A percentile compares a stretch with the other conserved stretches of the same genome.
Evolutionary conservation across 2,888 invertebrate species (phyloP).

Genomic region (Seira musarum): DNA sequence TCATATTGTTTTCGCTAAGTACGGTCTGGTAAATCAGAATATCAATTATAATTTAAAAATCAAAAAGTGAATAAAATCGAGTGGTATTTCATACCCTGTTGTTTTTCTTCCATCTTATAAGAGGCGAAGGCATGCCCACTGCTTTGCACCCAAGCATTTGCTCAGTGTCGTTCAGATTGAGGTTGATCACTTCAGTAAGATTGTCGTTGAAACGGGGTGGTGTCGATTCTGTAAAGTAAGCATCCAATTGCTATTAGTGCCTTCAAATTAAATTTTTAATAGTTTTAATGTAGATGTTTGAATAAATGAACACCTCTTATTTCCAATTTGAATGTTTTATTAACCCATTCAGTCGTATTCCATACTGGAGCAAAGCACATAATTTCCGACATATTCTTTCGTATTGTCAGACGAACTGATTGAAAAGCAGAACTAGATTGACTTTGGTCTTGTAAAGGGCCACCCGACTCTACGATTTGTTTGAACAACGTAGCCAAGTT

Average conservation of each 20-base stretch:
- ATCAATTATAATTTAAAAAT: no score
- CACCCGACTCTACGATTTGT: slow-evolving; percentile 16
- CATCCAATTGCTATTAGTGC: no score
- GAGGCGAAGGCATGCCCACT: slow-evolving; percentile 54
- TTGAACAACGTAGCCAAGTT: no score
- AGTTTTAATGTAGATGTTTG: neutral
- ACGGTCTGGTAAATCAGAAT: slow-evolving; percentile 46
- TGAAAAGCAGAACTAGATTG: slow-evolving; percentile 35
- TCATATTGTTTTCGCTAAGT: slow-evolving; percentile 52
- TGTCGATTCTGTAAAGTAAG: slow-evolving; percentile 59
- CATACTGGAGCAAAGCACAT: slow-evolving; percentile 68
- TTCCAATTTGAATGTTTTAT: slow-evolving; percentile 45
- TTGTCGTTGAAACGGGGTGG: slow-evolving; percentile 62
- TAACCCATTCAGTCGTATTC: slow-evolving; percentile 65
- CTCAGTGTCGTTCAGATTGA: slow-evolving; percentile 64
- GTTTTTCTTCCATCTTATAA: slow-evolving; percentile 67
- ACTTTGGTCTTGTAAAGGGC: slow-evolving; percentile 30
- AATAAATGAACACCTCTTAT: slow-evolving; percentile 32
- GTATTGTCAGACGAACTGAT: slow-evolving; percentile 31
- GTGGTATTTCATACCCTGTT: slow-evolving; percentile 57
- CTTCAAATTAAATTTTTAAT: neutral
- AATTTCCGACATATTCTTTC: slow-evolving; percentile 60
- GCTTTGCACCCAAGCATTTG: slow-evolving; percentile 57
- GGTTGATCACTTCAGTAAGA: slow-evolving; percentile 43
- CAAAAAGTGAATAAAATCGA: neutral